phyloP scores from a whole-genome alignment of 2,888 invertebrate genomes.

The Melieria crassipennis region DNA sequence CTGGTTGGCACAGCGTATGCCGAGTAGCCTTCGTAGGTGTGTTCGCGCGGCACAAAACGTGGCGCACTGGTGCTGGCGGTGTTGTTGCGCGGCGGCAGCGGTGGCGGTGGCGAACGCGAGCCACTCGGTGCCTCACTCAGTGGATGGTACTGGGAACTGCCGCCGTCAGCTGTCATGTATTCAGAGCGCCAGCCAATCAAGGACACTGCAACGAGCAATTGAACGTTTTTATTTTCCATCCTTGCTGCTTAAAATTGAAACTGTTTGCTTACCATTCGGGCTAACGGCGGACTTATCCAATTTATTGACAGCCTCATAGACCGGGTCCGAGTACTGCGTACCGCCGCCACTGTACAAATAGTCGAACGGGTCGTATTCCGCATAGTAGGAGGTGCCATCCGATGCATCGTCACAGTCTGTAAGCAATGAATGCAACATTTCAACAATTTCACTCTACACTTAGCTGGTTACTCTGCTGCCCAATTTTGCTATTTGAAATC shows the following conservation, averaged over 20 bases:
- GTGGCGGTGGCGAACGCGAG: constrained; percentile 67
- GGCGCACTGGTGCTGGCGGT: constrained; percentile 35
- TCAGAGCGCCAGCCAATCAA: constrained; percentile 63
- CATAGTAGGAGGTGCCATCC: constrained; percentile 75
- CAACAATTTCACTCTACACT: constrained; percentile 5
- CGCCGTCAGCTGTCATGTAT: constrained; percentile 38
- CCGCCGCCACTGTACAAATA: constrained; percentile 75
- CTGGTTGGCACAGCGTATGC: constrained; percentile 16
- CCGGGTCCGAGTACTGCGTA: constrained; percentile 75
- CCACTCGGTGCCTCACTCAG: constrained; percentile 38
- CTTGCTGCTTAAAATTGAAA: background rate
- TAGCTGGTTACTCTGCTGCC: background rate
- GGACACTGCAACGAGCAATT: constrained; percentile 43
- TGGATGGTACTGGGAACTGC: background rate
- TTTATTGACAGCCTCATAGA: constrained; percentile 75
- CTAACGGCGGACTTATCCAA: constrained; percentile 68
- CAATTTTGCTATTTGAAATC: no score
- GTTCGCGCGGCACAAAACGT: constrained; percentile 9
- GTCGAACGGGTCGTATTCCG: constrained; percentile 82
- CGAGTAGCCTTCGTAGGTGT: background rate
- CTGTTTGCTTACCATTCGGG: constrained; percentile 59
- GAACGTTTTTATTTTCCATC: background rate
- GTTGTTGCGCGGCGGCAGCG: constrained; percentile 71
- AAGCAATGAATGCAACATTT: constrained; percentile 61
- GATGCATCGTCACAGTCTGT: constrained; percentile 69